Percentiles rank a stretch among this genome's conserved stretches.
Conservation (phyloP, 1,140 invertebrate genomes). For the Neelides sp. region DNA sequence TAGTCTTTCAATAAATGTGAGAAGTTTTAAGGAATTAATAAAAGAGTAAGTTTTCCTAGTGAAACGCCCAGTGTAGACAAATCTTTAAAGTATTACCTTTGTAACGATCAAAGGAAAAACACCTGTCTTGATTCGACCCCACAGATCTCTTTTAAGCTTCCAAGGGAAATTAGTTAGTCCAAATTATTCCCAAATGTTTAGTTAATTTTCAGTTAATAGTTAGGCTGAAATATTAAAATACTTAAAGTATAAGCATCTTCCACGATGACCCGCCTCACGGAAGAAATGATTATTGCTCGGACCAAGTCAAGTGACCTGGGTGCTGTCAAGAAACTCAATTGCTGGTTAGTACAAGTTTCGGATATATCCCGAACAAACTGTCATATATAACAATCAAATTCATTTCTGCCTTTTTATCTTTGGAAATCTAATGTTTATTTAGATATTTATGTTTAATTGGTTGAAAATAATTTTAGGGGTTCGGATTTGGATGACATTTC, state of each 20-base stretch:
- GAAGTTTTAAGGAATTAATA: no score
- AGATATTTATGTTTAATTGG: constrained; percentile 17
- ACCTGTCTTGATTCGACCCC: no score
- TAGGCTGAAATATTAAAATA: neutral
- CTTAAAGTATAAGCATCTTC: neutral
- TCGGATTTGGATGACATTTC: constrained; percentile 65
- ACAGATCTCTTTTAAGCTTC: no score
- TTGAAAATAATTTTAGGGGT: constrained; percentile 46
- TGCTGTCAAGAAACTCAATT: constrained; percentile 73
- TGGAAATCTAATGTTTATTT: constrained; percentile 3
- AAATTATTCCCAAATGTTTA: constrained; percentile 3
- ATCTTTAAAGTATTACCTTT: no score
- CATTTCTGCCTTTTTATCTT: neutral
- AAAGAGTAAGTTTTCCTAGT: no score
- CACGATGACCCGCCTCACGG: constrained; percentile 63
- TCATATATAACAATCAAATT: neutral
- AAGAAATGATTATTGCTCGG: constrained; percentile 79
- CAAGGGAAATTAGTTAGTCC: no score
- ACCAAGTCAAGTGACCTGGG: constrained; percentile 72
- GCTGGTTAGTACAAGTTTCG: constrained; percentile 53
- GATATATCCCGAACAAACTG: constrained; percentile 9
- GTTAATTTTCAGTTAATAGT: neutral
- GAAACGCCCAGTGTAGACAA: no score
- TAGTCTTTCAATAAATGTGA: no score
- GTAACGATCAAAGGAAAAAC: no score